Percentiles rank a stretch among this genome's conserved stretches.
These are phyloP conservation scores for Drosophila atripex DNA, from an alignment of 2,888 invertebrate genomes.

Conservation along the genomic window DNA sequence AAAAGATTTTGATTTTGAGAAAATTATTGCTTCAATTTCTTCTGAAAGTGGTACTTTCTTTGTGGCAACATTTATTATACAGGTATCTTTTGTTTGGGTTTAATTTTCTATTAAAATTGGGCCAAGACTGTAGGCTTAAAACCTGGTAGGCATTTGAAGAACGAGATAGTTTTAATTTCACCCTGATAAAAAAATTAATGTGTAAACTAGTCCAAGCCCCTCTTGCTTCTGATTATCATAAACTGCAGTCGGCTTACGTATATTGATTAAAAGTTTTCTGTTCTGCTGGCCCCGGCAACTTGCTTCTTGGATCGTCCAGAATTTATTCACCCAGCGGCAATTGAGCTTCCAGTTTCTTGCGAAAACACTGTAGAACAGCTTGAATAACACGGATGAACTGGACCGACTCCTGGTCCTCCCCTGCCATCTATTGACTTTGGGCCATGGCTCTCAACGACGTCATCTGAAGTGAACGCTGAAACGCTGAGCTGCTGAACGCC, in stretches of 20 bases:
- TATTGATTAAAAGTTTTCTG: slow-evolving; percentile 27
- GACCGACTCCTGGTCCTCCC: not conserved
- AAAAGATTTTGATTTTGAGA: not conserved
- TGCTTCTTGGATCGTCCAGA: slow-evolving; percentile 1
- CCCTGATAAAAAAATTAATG: not conserved
- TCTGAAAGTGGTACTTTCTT: too few species aligned
- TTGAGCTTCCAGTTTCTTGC: slow-evolving; percentile 14
- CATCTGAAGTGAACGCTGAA: slow-evolving; percentile 36
- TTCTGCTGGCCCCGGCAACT: slow-evolving; percentile 17
- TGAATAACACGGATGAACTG: slow-evolving; percentile 26
- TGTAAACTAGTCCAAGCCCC: not conserved
- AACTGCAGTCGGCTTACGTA: not conserved
- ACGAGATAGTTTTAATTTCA: not conserved
- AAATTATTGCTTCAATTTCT: not conserved
- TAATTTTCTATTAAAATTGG: too few species aligned
- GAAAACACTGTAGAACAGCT: slow-evolving; percentile 20
- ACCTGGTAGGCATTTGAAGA: not conserved
- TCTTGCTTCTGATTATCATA: slow-evolving; percentile 15
- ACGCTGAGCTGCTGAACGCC: slow-evolving; percentile 23
- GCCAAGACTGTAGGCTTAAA: too few species aligned
- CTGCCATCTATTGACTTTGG: slow-evolving; percentile 19
- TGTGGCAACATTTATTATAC: too few species aligned
- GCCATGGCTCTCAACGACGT: slow-evolving; percentile 22
- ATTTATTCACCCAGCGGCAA: slow-evolving; percentile 14
- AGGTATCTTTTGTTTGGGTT: too few species aligned